Evolutionary conservation across 2,888 invertebrate genomes (phyloP), one percentile per base, ranked within the genome.

Genomic region (Rhingia rostrata): DNA sequence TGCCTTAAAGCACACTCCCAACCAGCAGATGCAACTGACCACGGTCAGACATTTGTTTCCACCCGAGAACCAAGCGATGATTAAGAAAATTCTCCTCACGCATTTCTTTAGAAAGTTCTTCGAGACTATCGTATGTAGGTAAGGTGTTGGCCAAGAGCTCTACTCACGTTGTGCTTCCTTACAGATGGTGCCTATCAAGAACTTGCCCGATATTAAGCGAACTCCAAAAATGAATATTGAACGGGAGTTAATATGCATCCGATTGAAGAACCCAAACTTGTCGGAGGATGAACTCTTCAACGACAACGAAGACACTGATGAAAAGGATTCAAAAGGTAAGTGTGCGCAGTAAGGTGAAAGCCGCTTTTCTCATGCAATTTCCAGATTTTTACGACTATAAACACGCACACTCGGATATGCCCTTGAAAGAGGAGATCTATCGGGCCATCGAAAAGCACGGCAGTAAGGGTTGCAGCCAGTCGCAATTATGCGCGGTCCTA

Each of bases 91-190:
- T 10, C 63, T 87, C 33, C 4, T 88, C 12, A 88, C 89, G 0
- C 89, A 94, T 87, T 88, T 93, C 6, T 92, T 94, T 77, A 93
- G 93, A 87, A 92, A 92, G 87, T 92, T 93, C 86, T 93, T 94
- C 12, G 92, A 92, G 77, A 92, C 92, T 22, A 22, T 22, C 22
- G 4, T 92, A 92, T 87, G 93, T 93, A 89, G 91, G 91, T 90
- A 7, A 12, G n/a, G 6, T 7, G 6, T 35, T 49, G 2, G 49
- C 3, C 2, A 4, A 6, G 14, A 9, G 12, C 9, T 4, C 5
- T 12, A 41, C 32, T 53, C n/a, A 43, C n/a, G 6, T 12, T 7
- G 0, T 45, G 4, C 0, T 7, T 35, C 4, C 9, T 60, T 69
- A 10, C 6, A 86, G 86, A 79, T 64, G 35, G 35, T 64, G 33